These are phyloP conservation scores for Chalcis sispes DNA, from an alignment of 2,888 invertebrate species.

Conservation along the genomic window DNA sequence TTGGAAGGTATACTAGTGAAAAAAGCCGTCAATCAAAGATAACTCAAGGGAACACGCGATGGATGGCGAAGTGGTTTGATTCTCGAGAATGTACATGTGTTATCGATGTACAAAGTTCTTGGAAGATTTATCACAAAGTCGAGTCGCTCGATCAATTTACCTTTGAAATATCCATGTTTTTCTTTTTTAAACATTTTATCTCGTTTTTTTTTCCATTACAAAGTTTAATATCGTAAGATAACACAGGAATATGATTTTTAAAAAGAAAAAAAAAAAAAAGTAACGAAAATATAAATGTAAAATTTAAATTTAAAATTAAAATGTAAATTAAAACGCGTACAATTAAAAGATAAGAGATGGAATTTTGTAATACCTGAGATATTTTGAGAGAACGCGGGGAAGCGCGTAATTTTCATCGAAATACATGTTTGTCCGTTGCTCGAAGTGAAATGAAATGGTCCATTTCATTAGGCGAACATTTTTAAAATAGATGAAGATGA, in stretches of 20 bases:
- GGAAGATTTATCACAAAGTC: constrained; percentile 50
- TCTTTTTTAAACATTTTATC: background rate
- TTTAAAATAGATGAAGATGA: constrained; percentile 35
- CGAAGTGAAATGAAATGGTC: constrained; percentile 21
- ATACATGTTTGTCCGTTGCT: background rate
- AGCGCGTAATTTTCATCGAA: background rate
- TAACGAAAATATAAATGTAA: too few species aligned
- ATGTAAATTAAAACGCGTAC: background rate
- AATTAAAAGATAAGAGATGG: background rate
- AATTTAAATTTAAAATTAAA: too few species aligned
- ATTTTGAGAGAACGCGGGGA: background rate
- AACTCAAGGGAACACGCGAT: constrained; percentile 49
- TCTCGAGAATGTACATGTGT: constrained; percentile 27
- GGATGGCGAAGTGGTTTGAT: constrained; percentile 29
- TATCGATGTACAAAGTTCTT: constrained; percentile 47
- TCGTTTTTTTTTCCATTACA: background rate
- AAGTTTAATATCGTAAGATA: too few species aligned
- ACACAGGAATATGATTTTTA: background rate
- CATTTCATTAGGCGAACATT: constrained; percentile 24
- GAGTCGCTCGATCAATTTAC: constrained; percentile 47
- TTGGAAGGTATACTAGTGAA: constrained; percentile 30
- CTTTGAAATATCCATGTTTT: constrained; percentile 23
- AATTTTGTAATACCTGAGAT: background rate
- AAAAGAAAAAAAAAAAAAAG: background rate
- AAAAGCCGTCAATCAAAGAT: constrained; percentile 48